Evolutionary conservation across 2,113 vertebrate species (phyloP).

Genomic region (Protobothrops flavoviridis): DNA sequence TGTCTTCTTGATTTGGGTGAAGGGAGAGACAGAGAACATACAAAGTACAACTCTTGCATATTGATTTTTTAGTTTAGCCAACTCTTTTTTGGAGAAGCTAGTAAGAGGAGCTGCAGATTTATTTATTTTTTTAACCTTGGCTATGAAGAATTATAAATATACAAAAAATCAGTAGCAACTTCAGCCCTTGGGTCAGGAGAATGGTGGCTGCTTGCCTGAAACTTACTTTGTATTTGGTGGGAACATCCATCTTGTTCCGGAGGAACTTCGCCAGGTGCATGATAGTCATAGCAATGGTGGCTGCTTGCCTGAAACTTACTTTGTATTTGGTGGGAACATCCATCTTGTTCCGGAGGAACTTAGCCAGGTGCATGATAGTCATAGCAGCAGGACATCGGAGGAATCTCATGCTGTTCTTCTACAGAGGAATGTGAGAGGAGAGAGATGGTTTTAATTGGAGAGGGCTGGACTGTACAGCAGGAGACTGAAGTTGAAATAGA

Average conservation of each 20-base stretch:
- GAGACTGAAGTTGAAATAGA: not conserved
- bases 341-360: slow-evolving; percentile 95
- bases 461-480: not conserved
- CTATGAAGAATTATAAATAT: not conserved
- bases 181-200: not conserved
- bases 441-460: not conserved
- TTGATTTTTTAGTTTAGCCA: not conserved
- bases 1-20: not conserved
- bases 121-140: not conserved
- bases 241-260: slow-evolving; percentile 94
- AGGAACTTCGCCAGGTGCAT: slow-evolving; percentile 92
- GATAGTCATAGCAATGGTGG: too few relatives aligned
- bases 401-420: slow-evolving; percentile 86
- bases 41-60: not conserved
- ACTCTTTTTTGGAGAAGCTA: not conserved
- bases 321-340: slow-evolving; percentile 91
- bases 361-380: slow-evolving; percentile 90
- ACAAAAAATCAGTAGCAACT: not conserved
- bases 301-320: slow-evolving; percentile 62
- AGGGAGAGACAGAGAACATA: not conserved
- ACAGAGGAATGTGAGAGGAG: slow-evolving; percentile 16
- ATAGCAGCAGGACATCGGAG: slow-evolving; percentile 91
- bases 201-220: rapidly evolving
- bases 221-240: slow-evolving; percentile 87
- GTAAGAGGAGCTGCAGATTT: not conserved